Percentiles rank a stretch among this genome's conserved stretches.
phyloP scores from a whole-genome alignment of 2,113 vertebrate genomes.

The Amphiprion percula region DNA sequence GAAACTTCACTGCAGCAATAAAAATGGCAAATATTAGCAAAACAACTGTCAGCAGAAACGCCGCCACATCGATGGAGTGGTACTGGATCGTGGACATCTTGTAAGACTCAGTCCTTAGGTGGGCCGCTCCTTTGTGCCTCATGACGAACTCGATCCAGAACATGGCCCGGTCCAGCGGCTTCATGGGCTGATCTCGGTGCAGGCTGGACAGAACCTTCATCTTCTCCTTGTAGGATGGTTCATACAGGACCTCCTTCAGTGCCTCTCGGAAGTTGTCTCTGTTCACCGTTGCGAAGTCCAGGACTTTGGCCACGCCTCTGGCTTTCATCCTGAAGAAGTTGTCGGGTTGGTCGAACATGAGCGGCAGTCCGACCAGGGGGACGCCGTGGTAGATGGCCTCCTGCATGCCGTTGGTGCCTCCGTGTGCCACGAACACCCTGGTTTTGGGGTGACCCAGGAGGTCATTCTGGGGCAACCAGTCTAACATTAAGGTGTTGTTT shows the following conservation, averaged over 20 bases:
- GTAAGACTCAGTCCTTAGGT: slow-evolving; percentile 73
- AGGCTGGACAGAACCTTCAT: slow-evolving; percentile 70
- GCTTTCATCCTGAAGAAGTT: slow-evolving; percentile 70
- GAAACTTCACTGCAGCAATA: slow-evolving; percentile 9
- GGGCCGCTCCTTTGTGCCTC: slow-evolving; percentile 74
- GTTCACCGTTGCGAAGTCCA: slow-evolving; percentile 66
- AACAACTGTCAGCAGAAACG: slow-evolving; percentile 43
- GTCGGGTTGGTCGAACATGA: slow-evolving; percentile 75
- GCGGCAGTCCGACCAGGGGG: slow-evolving; percentile 70
- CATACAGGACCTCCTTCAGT: slow-evolving; percentile 64
- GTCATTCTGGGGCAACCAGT: slow-evolving; percentile 78
- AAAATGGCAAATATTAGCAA: background rate
- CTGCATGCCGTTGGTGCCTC: slow-evolving; percentile 77
- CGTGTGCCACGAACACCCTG: slow-evolving; percentile 72
- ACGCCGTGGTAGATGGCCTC: slow-evolving; percentile 76
- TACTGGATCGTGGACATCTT: slow-evolving; percentile 73
- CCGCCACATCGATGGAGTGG: slow-evolving; percentile 61
- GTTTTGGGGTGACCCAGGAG: slow-evolving; percentile 76
- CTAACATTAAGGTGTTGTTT: slow-evolving; percentile 68
- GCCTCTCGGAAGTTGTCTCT: slow-evolving; percentile 68
- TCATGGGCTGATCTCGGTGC: slow-evolving; percentile 73
- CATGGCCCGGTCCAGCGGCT: slow-evolving; percentile 70
- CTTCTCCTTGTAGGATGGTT: slow-evolving; percentile 68
- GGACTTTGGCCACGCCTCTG: slow-evolving; percentile 72
- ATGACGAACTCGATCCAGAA: slow-evolving; percentile 82